A percentile compares a stretch with the other conserved stretches of the same genome.
Conservation (phyloP, 2,888 invertebrate genomes). For the Pogonocherus hispidulus region DNA sequence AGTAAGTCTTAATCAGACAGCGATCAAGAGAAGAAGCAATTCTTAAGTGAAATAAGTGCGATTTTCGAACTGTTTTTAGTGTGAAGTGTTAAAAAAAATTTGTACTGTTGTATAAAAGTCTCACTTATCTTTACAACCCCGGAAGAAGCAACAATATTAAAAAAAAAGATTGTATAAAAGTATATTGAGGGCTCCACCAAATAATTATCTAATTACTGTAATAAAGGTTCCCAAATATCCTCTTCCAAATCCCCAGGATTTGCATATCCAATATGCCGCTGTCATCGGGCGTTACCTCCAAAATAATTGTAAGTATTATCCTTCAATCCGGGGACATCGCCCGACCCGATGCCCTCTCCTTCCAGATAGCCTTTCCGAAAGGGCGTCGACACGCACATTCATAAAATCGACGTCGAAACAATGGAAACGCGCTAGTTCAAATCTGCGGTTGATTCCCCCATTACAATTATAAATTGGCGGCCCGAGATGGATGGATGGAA, state of each 20-base stretch:
- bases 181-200: too few relatives aligned
- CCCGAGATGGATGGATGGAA: constrained; percentile 42
- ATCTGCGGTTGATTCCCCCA: constrained; percentile 48
- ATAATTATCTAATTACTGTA: background rate
- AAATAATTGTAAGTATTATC: constrained; percentile 27
- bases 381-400: constrained; percentile 49
- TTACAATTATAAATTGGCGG: constrained; percentile 51
- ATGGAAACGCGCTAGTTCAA: constrained; percentile 47
- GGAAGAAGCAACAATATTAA: too few relatives aligned
- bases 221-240: background rate
- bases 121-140: too few relatives aligned
- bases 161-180: too few relatives aligned
- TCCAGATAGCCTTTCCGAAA: constrained; percentile 34
- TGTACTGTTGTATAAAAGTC: too few relatives aligned
- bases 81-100: too few relatives aligned
- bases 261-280: constrained; percentile 10
- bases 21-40: too few relatives aligned
- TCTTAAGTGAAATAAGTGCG: too few relatives aligned
- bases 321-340: constrained; percentile 16
- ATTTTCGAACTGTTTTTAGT: too few relatives aligned
- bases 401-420: constrained; percentile 51
- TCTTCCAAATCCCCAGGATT: background rate
- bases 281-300: constrained; percentile 13
- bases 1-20: too few relatives aligned
- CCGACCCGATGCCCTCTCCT: constrained; percentile 35